Conservation (phyloP, 2,113 vertebrate genomes). For the Laticauda colubrina region DNA sequence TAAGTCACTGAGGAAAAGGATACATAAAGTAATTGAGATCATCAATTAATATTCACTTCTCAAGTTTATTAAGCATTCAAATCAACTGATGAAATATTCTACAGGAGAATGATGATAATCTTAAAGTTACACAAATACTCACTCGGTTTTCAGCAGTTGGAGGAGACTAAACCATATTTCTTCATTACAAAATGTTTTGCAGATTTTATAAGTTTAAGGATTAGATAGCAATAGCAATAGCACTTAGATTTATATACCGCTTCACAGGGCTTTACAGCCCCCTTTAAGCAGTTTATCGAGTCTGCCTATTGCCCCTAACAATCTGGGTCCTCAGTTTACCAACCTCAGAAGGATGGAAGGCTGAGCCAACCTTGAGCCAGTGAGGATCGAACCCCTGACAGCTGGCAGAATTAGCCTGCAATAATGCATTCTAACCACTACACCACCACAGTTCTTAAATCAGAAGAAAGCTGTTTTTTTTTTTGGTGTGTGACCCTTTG, state of each 20-base stretch:
- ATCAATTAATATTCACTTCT: not conserved
- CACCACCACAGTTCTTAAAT: not conserved
- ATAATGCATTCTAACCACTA: not conserved
- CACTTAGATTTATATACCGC: not conserved
- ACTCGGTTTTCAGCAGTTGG: not conserved
- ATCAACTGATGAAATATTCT: not conserved
- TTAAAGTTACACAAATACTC: not conserved
- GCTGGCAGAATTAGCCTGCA: not conserved
- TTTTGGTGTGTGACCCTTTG: not conserved
- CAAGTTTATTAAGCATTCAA: not conserved
- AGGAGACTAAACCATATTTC: not conserved
- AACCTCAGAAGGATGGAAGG: not conserved
- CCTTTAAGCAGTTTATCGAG: not conserved
- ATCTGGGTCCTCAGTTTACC: not conserved
- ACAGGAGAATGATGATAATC: not conserved
- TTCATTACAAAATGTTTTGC: not conserved
- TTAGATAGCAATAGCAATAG: not conserved
- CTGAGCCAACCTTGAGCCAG: not conserved
- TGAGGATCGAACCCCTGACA: not conserved
- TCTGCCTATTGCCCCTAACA: not conserved
- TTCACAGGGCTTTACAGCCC: not conserved
- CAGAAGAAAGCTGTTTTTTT: not conserved
- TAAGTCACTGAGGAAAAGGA: not conserved
- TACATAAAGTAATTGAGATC: not conserved
- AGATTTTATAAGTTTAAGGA: not conserved